Base-by-base conservation (phyloP, 37 sponge, comb jelly and placozoan species). In the Eunapius fragilis region DNA sequence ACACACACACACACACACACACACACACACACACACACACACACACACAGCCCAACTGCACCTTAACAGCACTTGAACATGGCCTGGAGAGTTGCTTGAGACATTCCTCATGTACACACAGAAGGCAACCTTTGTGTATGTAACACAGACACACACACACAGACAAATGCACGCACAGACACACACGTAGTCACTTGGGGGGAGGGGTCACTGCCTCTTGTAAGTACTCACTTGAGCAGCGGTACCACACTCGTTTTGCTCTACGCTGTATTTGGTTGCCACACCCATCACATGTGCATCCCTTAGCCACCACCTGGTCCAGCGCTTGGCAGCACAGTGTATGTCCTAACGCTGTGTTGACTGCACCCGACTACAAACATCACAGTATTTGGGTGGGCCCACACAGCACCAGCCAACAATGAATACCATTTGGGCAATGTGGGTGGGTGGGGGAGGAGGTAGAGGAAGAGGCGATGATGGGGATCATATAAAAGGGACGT, bases 231-330 rank as follows among this genome's bases (percentile, higher is more conserved):
- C 92, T 50, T 47, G 85, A 77, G 74, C 89, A 88, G 25, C 37
- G 31, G 69, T 82, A 87, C 94, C 94, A 94, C 13, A 26, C 37
- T 49, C 80, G 77, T 3, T 87, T 70, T 32, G 6, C 41, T 41
- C 31, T 7, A 88, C 84, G 9, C n/a, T 67, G 70, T 41, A 94
- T 68, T 78, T 36, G 75, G 36, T 67, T 86, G 30, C 85, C 77
- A 80, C 94, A 94, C 27, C 75, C 79, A 74, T 90, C 91, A 82
- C 94, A 94, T 38, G 74, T 58, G n/a, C 36, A 6, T 67, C 47
- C 47, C 9, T 45, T 45, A 11, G 47, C 47, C 9, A 45, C 9
- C 47, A 45, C 47, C 9, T 45, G 47, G 47, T 9, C 47, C 9
- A 11, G 47, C 47, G 9, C 47, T 45, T 45, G 47, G 47, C 47